A percentile compares a stretch with the other conserved stretches of the same genome.
Conservation (phyloP, 1,140 invertebrate species). For the Gyrodactylus bullatarudis region DNA sequence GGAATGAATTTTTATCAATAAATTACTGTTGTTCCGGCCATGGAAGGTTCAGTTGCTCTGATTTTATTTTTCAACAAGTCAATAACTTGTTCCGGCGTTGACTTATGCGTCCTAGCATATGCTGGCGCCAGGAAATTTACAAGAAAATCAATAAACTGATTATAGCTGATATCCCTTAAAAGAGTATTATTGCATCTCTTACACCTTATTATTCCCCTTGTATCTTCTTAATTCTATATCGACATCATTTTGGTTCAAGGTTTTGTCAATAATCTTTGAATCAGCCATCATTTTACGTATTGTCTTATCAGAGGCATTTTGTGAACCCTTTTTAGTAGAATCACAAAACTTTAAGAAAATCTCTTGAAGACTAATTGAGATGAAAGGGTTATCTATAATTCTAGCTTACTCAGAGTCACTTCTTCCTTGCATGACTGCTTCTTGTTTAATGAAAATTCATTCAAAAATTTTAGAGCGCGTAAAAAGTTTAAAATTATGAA, state of each 20-base stretch:
- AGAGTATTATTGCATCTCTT: neutral
- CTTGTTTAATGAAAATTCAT: too few relatives aligned
- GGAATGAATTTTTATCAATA: neutral
- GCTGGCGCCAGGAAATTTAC: neutral
- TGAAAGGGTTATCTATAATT: too few relatives aligned
- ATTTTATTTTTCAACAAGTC: neutral
- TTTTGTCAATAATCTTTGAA: neutral
- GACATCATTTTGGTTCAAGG: neutral
- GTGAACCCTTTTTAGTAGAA: slow-evolving; percentile 1
- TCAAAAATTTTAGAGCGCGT: too few relatives aligned
- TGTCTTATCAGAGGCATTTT: neutral
- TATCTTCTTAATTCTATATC: neutral
- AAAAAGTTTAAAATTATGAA: too few relatives aligned
- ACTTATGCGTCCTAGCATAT: neutral
- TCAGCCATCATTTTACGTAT: neutral
- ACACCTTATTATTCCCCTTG: neutral
- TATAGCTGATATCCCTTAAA: slow-evolving; percentile 1
- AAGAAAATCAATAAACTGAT: neutral
- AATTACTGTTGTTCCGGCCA: slow-evolving; percentile 1
- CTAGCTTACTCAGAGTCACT: too few relatives aligned
- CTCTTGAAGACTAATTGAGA: too few relatives aligned
- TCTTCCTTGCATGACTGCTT: too few relatives aligned
- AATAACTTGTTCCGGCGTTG: neutral
- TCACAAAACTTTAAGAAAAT: slow-evolving; percentile 4
- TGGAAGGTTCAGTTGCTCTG: neutral